These are phyloP conservation scores for Xylocopa sonorina DNA, from an alignment of 1,140 invertebrate species.

Conservation along the genomic window DNA sequence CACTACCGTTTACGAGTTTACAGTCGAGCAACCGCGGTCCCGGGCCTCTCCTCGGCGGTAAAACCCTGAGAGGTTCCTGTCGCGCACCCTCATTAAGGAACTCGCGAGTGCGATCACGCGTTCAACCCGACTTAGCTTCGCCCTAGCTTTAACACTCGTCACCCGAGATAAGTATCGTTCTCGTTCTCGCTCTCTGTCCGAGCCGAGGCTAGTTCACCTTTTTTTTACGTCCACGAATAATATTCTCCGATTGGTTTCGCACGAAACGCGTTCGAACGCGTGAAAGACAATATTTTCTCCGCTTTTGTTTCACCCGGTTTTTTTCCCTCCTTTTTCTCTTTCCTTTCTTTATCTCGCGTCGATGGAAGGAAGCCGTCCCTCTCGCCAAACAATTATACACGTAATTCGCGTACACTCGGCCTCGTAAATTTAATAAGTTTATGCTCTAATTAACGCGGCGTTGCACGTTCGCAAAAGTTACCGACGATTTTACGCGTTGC, in stretches of 20 bases:
- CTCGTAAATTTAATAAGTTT: constrained; percentile 52
- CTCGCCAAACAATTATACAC: constrained; percentile 32
- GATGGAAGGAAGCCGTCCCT: background rate
- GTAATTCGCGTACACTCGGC: constrained; percentile 7
- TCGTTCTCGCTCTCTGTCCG: background rate
- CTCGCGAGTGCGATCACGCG: background rate
- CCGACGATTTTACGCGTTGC: constrained; percentile 25
- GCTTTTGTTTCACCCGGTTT: background rate
- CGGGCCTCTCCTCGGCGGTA: background rate
- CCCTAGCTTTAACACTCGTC: background rate
- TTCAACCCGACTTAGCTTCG: background rate
- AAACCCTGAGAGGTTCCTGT: background rate
- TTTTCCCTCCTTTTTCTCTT: background rate
- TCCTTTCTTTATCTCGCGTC: background rate
- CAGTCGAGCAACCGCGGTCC: constrained; percentile 55
- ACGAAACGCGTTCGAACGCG: constrained; percentile 3
- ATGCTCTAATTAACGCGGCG: constrained; percentile 51
- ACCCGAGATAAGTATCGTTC: constrained; percentile 5
- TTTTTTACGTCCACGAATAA: background rate
- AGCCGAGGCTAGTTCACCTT: background rate
- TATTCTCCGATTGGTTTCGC: constrained; percentile 24
- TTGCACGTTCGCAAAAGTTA: background rate
- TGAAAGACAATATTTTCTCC: constrained; percentile 2
- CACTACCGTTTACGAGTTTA: constrained; percentile 75
- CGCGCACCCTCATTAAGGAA: background rate